Evolutionary conservation across 2,113 vertebrate species (phyloP).

Genomic region (Ctenodactylus gundi): DNA sequence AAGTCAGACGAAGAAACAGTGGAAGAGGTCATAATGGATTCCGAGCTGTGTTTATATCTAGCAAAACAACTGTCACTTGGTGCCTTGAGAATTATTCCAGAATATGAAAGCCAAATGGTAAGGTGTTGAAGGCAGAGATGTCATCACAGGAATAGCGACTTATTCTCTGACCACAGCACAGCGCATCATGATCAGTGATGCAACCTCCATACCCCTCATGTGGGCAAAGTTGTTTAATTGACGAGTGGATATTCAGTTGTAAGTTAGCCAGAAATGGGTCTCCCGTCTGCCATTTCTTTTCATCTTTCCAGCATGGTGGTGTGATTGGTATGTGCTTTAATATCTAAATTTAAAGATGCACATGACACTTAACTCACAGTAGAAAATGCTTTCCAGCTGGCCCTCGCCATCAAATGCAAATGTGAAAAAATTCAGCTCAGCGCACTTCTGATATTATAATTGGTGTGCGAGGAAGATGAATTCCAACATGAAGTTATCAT

Average conservation of each 20-base stretch:
- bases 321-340: background rate
- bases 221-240: conserved; percentile 35
- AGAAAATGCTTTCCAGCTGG: conserved; percentile 58
- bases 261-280: conserved; percentile 38
- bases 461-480: conserved; percentile 68
- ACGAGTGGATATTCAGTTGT: conserved; percentile 39
- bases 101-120: conserved; percentile 61
- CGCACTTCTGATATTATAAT: conserved; percentile 67
- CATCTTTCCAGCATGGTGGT: background rate
- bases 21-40: conserved; percentile 57
- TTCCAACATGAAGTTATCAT: conserved; percentile 72
- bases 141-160: conserved; percentile 49
- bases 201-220: fast-evolving
- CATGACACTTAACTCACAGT: conserved; percentile 24
- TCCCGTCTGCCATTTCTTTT: conserved; percentile 23
- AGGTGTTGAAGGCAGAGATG: conserved; percentile 57
- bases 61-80: conserved; percentile 73
- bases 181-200: conserved; percentile 40
- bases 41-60: conserved; percentile 56
- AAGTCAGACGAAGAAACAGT: conserved; percentile 67
- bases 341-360: conserved; percentile 63
- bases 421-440: conserved; percentile 59
- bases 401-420: conserved; percentile 58
- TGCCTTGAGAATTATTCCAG: conserved; percentile 59
- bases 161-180: conserved; percentile 31